Conservation (phyloP, 2,888 invertebrate genomes). For the Steinernema scapterisci region DNA sequence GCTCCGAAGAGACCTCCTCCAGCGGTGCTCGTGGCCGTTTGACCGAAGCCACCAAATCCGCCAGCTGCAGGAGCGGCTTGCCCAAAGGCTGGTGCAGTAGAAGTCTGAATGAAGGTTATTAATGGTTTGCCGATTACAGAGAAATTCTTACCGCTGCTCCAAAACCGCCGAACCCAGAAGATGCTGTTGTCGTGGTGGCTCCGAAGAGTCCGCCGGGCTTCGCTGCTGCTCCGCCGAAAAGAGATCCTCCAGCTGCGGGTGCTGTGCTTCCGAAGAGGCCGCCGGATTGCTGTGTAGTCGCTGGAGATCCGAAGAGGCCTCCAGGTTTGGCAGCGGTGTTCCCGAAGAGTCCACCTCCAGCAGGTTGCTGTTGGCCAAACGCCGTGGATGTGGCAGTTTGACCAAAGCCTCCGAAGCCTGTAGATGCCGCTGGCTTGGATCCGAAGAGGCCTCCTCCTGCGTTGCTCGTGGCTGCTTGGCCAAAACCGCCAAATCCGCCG, state of each 20-base stretch:
- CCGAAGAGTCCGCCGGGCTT: conserved; percentile 42
- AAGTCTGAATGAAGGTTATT: neutral
- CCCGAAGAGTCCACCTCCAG: conserved; percentile 41
- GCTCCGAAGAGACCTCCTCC: conserved; percentile 25
- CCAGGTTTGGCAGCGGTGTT: conserved; percentile 27
- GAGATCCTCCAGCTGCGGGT: conserved; percentile 38
- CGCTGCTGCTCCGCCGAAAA: conserved; percentile 39
- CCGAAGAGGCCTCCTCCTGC: conserved; percentile 34
- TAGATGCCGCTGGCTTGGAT: conserved; percentile 27
- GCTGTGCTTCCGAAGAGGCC: conserved; percentile 68
- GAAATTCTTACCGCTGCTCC: conserved; percentile 20
- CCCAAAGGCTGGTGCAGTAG: conserved; percentile 33
- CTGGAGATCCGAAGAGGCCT: conserved; percentile 17
- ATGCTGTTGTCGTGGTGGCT: conserved; percentile 26
- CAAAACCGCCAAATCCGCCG: neutral
- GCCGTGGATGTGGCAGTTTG: neutral
- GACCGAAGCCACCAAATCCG: conserved; percentile 4
- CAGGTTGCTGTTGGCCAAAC: neutral
- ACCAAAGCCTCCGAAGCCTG: neutral
- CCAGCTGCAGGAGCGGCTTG: neutral
- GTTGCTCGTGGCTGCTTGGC: conserved; percentile 1
- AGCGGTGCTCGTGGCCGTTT: neutral
- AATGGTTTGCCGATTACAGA: neutral
- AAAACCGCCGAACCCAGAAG: conserved; percentile 39
- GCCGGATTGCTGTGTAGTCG: conserved; percentile 42